These are phyloP conservation scores for Ctena decussata DNA, from an alignment of 2,888 invertebrate genomes.

Conservation along the genomic window DNA sequence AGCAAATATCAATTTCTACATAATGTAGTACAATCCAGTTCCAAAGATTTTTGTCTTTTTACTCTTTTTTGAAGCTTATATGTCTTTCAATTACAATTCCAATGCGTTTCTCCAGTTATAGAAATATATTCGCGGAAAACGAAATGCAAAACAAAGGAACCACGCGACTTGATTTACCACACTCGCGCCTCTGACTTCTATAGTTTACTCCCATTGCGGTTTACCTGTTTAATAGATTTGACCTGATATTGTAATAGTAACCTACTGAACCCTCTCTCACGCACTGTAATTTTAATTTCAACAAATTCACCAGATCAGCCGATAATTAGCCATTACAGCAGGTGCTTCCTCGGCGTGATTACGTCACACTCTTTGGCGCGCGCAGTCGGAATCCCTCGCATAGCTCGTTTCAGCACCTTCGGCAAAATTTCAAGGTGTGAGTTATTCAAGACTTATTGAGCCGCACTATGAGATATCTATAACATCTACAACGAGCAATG, in stretches of 20 bases:
- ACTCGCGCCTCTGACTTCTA: background rate
- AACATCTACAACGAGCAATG: background rate
- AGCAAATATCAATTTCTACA: no score
- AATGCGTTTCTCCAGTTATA: background rate
- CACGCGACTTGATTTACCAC: background rate
- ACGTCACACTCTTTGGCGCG: background rate
- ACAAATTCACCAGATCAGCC: background rate
- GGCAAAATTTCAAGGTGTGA: background rate
- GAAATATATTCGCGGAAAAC: background rate
- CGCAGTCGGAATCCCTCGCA: constrained; percentile 5
- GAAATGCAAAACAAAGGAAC: background rate
- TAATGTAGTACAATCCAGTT: no score
- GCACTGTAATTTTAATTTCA: background rate
- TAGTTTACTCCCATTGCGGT: background rate
- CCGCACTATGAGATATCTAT: background rate
- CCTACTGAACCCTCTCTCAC: constrained; percentile 6
- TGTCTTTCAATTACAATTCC: background rate
- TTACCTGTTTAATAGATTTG: background rate
- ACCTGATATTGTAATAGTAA: constrained; percentile 2
- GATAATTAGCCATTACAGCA: background rate
- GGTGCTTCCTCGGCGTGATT: background rate
- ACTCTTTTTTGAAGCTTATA: background rate
- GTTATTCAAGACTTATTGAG: background rate
- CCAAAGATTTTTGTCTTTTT: background rate
- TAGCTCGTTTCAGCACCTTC: background rate